Conservation (phyloP, 2,888 invertebrate genomes). For the Drosophila infuscata region DNA sequence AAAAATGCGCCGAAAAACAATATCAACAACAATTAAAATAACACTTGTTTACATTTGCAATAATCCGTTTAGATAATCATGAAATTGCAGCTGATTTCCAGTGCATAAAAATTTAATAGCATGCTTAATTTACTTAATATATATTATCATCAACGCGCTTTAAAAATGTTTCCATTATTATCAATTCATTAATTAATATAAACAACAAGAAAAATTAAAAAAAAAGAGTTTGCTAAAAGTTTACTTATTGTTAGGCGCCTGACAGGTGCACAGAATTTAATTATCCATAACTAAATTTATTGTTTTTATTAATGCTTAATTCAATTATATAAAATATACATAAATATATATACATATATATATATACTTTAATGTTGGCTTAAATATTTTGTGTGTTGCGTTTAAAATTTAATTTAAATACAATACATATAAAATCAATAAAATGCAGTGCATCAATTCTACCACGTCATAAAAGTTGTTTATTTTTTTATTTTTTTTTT, state of each 20-base stretch:
- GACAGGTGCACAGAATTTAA: constrained; percentile 63
- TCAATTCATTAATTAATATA: constrained; percentile 64
- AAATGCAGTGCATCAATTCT: constrained; percentile 68
- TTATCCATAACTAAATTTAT: constrained; percentile 73
- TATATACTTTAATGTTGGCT: constrained; percentile 71
- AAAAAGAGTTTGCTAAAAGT: constrained; percentile 61
- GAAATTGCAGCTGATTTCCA: constrained; percentile 27
- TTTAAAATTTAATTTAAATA: constrained; percentile 75
- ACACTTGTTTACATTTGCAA: constrained; percentile 77
- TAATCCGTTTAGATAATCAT: constrained; percentile 49
- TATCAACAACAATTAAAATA: constrained; percentile 41
- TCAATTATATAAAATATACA: constrained; percentile 58
- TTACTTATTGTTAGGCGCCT: constrained; percentile 62
- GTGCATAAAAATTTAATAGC: constrained; percentile 36
- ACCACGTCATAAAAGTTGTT: constrained; percentile 60
- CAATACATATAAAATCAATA: constrained; percentile 57
- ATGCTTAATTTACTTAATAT: constrained; percentile 33
- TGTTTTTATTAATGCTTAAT: constrained; percentile 75
- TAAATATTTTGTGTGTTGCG: constrained; percentile 74
- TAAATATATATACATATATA: constrained; percentile 48
- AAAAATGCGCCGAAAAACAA: constrained; percentile 33
- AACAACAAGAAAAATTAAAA: constrained; percentile 25
- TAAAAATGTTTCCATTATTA: constrained; percentile 71
- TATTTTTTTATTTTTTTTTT: constrained; percentile 27
- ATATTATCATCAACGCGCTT: constrained; percentile 66